Base-by-base conservation (phyloP, 2,888 invertebrate genomes). In the Ornithoptera alexandrae region DNA sequence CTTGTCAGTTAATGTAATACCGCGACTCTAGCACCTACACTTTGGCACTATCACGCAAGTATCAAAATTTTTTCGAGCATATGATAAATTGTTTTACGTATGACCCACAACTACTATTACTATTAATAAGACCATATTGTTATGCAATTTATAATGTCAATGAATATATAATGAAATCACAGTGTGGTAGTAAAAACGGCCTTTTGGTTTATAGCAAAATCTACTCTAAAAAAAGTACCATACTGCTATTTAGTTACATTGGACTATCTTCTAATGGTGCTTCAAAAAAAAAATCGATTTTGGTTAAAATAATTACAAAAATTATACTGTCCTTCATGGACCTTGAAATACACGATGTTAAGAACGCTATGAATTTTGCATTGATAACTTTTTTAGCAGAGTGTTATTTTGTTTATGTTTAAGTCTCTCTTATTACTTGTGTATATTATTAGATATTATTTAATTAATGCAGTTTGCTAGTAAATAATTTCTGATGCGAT, bases 1-100 rank as follows among this genome's bases (percentile, higher is more conserved):
- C 78, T 80, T 80, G 80, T 78, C 78, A 77, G 79, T 77, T 80
- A 87, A 86, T 85, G 82, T 50, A 84, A 87, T 85, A 81, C 84
- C 77, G 81, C 78, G 74, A 76, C 79, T 74, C 76, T 72, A 74
- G 74, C 74, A 77, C 83, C 86, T 78, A 83, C 84, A 75, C 79
- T 72, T 67, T 70, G 50, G 68, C 66, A 70, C 61, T 73, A 67
- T 74, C 62, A 57, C 58, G 71, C 68, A 68, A 61, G 56, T 74
- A 72, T 69, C 69, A 70, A 72, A 72, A 69, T 71, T 30, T 74
- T 65, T 53, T 60, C 71, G 69, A 36, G 24, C 58, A 57, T 68
- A 62, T 62, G 66, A 66, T 62, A 66, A 56, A 39, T 50, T 18
- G 57, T 57, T 66, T 62, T 65, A 66, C 65, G 65, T 62, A 62